A percentile compares a stretch with the other conserved stretches of the same genome.
Evolutionary conservation across 2,888 invertebrate species (phyloP).

Genomic region (Orthonychiurus folsomi): DNA sequence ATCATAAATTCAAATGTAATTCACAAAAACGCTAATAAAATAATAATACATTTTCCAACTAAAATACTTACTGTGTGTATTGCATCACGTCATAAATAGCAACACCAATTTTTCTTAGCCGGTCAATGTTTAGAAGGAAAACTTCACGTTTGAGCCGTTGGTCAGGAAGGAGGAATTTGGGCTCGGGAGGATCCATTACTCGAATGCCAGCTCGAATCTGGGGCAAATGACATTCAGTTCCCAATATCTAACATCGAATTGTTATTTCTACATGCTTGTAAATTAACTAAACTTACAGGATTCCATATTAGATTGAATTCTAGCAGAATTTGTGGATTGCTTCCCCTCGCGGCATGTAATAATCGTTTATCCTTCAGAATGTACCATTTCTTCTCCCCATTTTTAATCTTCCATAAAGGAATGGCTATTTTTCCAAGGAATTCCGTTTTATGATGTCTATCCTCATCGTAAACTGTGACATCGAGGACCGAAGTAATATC

Average conservation of each 20-base stretch:
- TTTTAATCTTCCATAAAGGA: constrained; percentile 73
- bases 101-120: constrained; percentile 80
- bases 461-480: constrained; percentile 94
- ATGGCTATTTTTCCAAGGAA: constrained; percentile 88
- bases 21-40: constrained; percentile 5
- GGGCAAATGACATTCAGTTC: constrained; percentile 16
- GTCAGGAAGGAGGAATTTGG: constrained; percentile 89
- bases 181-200: constrained; percentile 88
- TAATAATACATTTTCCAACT: constrained; percentile 41
- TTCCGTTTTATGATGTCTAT: constrained; percentile 94
- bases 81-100: constrained; percentile 81
- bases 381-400: constrained; percentile 91
- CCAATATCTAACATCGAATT: background rate
- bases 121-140: constrained; percentile 85
- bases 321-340: constrained; percentile 75
- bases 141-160: constrained; percentile 90
- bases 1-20: constrained; percentile 40
- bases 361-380: constrained; percentile 92
- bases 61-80: constrained; percentile 63
- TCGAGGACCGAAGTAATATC: constrained; percentile 92
- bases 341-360: constrained; percentile 80
- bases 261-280: background rate
- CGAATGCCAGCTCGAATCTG: constrained; percentile 79
- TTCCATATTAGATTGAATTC: constrained; percentile 92
- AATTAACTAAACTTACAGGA: constrained; percentile 53